phyloP scores from a whole-genome alignment of 2,113 vertebrate species.

The Megaleporinus macrocephalus region DNA sequence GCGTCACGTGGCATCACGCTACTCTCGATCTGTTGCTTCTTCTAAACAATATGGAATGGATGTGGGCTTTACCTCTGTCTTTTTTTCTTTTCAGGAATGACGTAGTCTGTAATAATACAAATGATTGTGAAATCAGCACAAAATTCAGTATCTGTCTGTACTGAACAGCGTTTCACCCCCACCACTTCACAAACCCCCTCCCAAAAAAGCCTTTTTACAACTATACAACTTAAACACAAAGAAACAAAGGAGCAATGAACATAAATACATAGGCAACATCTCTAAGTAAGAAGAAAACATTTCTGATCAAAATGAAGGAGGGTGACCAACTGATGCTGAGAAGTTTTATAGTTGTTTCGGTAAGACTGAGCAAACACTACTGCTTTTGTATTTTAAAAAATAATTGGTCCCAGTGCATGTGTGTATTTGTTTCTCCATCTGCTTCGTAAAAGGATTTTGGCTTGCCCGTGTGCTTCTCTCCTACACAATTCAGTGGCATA shows the following conservation, averaged over 20 bases:
- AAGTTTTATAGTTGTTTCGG: constrained; percentile 24
- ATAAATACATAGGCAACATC: constrained; percentile 90
- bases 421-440: constrained; percentile 63
- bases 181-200: constrained; percentile 8
- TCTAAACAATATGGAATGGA: constrained; percentile 62
- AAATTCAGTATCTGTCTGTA: constrained; percentile 10
- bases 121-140: constrained; percentile 57
- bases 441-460: constrained; percentile 59
- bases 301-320: constrained; percentile 78
- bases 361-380: neutral
- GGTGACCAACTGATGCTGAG: constrained; percentile 68
- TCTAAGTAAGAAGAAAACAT: constrained; percentile 75
- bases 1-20: constrained; percentile 60
- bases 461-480: constrained; percentile 60
- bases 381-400: constrained; percentile 69
- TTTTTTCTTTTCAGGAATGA: constrained; percentile 63
- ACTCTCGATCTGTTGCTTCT: constrained; percentile 53
- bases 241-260: constrained; percentile 76
- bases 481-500: constrained; percentile 62
- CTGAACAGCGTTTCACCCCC: constrained; percentile 4
- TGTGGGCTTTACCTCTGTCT: constrained; percentile 43
- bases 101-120: constrained; percentile 50
- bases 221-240: constrained; percentile 80
- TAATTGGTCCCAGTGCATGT: constrained; percentile 67
- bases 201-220: constrained; percentile 79